Base-by-base conservation (phyloP, 2,888 invertebrate species). In the Rotaria sp. region DNA sequence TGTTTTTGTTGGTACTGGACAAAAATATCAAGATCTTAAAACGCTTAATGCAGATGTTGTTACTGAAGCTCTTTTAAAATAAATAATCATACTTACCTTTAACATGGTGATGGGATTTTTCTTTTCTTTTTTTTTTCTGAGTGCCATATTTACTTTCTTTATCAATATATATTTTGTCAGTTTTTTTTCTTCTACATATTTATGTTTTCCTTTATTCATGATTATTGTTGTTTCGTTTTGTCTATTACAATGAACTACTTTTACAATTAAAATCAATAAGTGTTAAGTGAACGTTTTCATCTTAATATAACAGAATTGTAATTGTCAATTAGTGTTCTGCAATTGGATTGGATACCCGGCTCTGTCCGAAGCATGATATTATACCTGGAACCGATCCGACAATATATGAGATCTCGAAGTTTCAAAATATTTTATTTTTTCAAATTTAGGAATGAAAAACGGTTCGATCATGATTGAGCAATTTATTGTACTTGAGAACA, bases 1-100 rank as follows among this genome's bases (percentile, higher is more conserved):
- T 86, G 96, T 97, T 84, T 97, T 97, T 91, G 98, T 99, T 30
- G 99, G 99, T 67, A 98, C 97, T 7, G 99, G 99, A 3, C 99
- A 99, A 92, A 99, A 98, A 0, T 99, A 99, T 92, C 95, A 96
- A 0, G 99, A 99, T 92, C 93, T 99, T 89, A 96, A 97, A 91
- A 96, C 96, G 87, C 93, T 99, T 88, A 98, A 99, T 91, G 96
- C 95, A 21, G 96, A 95, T 90, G 96, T 97, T 86, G 97, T 99
- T 74, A 98, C 98, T 11, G 94, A 95, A 90, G 95, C 97, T 86
- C 93, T 99, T n/a, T 85, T 88, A 86, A 87, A 90, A 90, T 87
- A 90, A 89, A 38, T 24, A 89, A 86, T n/a, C 74, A 48, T 41
- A 41, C 11, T 55, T 10, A 57, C 5, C 50, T 50, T 50, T 18